Evolutionary conservation across 1,140 invertebrate genomes (phyloP), one percentile per base, ranked within the genome.

Genomic region (Drosophila kohkoa): DNA sequence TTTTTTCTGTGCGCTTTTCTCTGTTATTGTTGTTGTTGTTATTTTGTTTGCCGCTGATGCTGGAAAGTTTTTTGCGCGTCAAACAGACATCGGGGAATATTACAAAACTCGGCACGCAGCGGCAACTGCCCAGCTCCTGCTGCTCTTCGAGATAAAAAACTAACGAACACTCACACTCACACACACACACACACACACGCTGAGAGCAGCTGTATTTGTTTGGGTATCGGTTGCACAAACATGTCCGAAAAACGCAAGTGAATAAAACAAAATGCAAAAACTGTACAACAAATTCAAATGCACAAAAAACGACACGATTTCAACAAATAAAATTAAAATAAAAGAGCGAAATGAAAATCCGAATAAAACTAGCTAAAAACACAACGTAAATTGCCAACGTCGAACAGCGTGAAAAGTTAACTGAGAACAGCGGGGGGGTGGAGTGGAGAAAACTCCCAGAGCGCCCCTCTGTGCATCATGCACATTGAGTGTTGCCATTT

Each of bases 1-100:
- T 62, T 51, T 13, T 59, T 25, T 11, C 8, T 13, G 20, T 38
- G 35, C 35, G 10, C 32, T 25, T 25, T 25, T 25, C 20, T 25
- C 20, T 25, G 20, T 25, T 3, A 25, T 25, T 25, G 20, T 20
- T 20, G 20, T 20, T 20, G 20, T 25, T 25, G 20, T 45, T 41
- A 57, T 73, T 32, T 38, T 48, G 51, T 30, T 64, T 67, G 25
- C 45, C 46, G 11, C 67, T 67, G 57, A 38, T 74, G 51, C 48
- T 32, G 7, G 66, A 75, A 75, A 72, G 68, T 60, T 76, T 60
- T 65, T 78, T 75, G 77, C 80, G 77, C 80, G 72, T 83, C 83
- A 87, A 87, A 87, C 82, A 88, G 83, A 82, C 82, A 88, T 80
- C 60, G 69, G 82, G 83, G 83, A 87, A 88, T 87, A 87, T 87